phyloP scores from a whole-genome alignment of 2,888 invertebrate genomes.

The Sceliomorpha sp. region DNA sequence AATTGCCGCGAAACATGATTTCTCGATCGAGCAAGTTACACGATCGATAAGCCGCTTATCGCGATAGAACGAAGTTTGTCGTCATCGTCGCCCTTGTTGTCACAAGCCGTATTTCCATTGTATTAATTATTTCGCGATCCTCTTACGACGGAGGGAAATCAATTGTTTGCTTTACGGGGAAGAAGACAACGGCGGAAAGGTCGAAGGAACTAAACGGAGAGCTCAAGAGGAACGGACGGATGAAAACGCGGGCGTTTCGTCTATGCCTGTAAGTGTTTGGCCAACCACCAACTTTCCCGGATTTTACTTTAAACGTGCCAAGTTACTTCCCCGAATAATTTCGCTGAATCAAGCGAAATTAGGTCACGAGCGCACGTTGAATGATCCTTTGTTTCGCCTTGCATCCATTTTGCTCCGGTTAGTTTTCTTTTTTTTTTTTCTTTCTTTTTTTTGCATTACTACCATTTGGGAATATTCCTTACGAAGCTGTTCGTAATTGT shows the following conservation, averaged over 20 bases:
- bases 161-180: slow-evolving; percentile 69
- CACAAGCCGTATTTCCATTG: slow-evolving; percentile 70
- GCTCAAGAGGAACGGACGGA: slow-evolving; percentile 19
- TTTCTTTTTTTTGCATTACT: slow-evolving; percentile 22
- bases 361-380: slow-evolving; percentile 28
- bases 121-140: slow-evolving; percentile 74
- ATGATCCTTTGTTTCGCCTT: slow-evolving; percentile 42
- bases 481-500: neutral
- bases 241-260: slow-evolving; percentile 29
- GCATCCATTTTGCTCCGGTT: slow-evolving; percentile 20
- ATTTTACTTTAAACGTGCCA: slow-evolving; percentile 61
- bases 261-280: slow-evolving; percentile 69
- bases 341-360: slow-evolving; percentile 49
- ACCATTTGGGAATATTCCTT: slow-evolving; percentile 1
- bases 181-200: slow-evolving; percentile 44
- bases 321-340: slow-evolving; percentile 63
- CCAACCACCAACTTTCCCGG: slow-evolving; percentile 70
- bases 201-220: slow-evolving; percentile 18
- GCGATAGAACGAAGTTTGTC: slow-evolving; percentile 54
- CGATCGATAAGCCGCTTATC: slow-evolving; percentile 70
- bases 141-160: slow-evolving; percentile 71
- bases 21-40: slow-evolving; percentile 42
- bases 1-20: slow-evolving; percentile 27
- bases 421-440: slow-evolving; percentile 31
- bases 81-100: slow-evolving; percentile 67